Evolutionary conservation across 2,113 vertebrate species (phyloP), one percentile per base, ranked within the genome.

Genomic region (Pithys albifrons): DNA sequence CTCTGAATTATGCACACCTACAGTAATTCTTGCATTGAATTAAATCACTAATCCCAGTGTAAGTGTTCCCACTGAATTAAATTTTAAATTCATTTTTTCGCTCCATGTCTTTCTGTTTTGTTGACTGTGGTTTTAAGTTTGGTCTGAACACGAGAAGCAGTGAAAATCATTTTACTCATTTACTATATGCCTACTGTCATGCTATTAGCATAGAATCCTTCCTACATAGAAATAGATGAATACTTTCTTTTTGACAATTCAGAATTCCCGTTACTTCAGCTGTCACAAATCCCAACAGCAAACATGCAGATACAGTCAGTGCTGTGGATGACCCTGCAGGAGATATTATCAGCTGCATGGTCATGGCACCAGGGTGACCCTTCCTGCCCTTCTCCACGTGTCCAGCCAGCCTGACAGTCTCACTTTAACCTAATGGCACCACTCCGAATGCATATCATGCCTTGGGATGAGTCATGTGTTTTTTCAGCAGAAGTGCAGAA

Each of bases 401-500:
- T 12, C 51, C 54, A 37, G 39, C 16, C 2, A 2, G 22, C 6
- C 22, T 46, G 41, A 55, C 5, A 10, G 22, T 48, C 31, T 48
- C 0, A 0, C n/a, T 65, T 71, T 59, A 37, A 64, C 3, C 4
- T 33, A 23, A 58, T 0, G 8, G 17, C 33, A 24, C 5, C 6
- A 7, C 8, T 57, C 10, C 0, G 2, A 88, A 57, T 29, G 8
- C 27, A n/a, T 3, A 28, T 39, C 19, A 14, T 0, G 0, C 43
- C 57, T 83, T 54, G 55, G 65, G 55, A 37, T 46, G 59, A 54
- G 43, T 29, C 14, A 4, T 24, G 49, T 51, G 27, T 65, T 57
- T 25, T 16, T 31, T 54, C 57, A 76, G 33, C 37, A 62, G 48
- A 75, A 57, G 66, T 3, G n/a, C 54, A 66, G 20, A 9, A 19